These are phyloP conservation scores for Geopemphigus sp. DNA, from an alignment of 1,140 invertebrate genomes.

Conservation along the genomic window DNA sequence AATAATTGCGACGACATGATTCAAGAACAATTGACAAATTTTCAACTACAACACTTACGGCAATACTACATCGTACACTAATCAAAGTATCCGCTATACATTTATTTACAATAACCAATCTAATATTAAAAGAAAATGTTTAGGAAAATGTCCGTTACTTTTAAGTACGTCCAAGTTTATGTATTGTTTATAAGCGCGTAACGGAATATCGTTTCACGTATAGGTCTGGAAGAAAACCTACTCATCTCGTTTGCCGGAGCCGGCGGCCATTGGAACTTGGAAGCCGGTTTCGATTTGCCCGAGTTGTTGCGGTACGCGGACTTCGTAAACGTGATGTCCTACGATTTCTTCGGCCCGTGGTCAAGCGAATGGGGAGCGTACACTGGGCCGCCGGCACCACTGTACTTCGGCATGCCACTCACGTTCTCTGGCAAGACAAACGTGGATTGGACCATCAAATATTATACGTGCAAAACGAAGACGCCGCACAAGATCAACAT, in stretches of 20 bases:
- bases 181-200: no score
- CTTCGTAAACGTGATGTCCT: slow-evolving; percentile 51
- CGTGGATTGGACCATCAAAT: slow-evolving; percentile 52
- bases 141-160: no score
- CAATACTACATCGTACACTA: no score
- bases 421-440: slow-evolving; percentile 52
- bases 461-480: slow-evolving; percentile 51
- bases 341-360: slow-evolving; percentile 52
- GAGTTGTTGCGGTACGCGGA: slow-evolving; percentile 51
- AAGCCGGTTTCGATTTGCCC: slow-evolving; percentile 51
- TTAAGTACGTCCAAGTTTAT: no score
- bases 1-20: no score
- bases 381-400: slow-evolving; percentile 50
- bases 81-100: no score
- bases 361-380: slow-evolving; percentile 52
- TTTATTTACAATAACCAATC: no score
- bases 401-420: slow-evolving; percentile 50
- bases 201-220: no score
- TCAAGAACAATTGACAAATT: no score
- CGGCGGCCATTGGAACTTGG: slow-evolving; percentile 50
- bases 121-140: no score
- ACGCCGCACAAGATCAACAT: slow-evolving; percentile 51
- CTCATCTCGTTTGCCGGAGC: slow-evolving; percentile 52
- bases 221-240: slow-evolving; percentile 36
- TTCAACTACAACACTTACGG: no score